A percentile compares a stretch with the other conserved stretches of the same genome.
Evolutionary conservation across 2,113 vertebrate genomes (phyloP).

Genomic region (Prietella phreatophila): DNA sequence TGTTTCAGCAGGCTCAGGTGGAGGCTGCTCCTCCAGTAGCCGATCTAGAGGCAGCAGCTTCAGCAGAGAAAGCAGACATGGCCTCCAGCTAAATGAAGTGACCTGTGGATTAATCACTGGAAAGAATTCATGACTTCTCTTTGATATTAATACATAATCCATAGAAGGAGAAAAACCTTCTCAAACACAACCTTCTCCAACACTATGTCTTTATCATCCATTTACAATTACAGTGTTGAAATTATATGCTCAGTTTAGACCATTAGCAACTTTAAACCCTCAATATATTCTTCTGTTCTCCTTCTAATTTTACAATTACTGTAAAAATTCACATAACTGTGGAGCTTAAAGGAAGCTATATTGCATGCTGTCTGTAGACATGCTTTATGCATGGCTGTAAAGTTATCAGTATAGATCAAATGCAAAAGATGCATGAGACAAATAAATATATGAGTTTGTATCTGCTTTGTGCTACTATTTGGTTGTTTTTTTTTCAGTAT

Average conservation of each 20-base stretch:
- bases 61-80: conserved; percentile 59
- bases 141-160: conserved; percentile 25
- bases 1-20: conserved; percentile 65
- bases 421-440: conserved; percentile 56
- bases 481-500: conserved; percentile 50
- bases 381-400: conserved; percentile 61
- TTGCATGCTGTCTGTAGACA: conserved; percentile 54
- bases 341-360: conserved; percentile 15
- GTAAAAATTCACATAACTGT: conserved; percentile 1
- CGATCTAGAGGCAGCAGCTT: not conserved
- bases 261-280: not conserved
- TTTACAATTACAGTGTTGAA: not conserved
- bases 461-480: conserved; percentile 64
- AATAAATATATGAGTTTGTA: conserved; percentile 74
- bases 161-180: conserved; percentile 1
- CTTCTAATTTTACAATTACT: not conserved
- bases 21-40: conserved; percentile 45
- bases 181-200: not conserved
- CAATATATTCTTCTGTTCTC: not conserved
- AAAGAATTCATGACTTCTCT: not conserved
- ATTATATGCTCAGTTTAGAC: not conserved
- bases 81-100: conserved; percentile 62
- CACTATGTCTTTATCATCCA: not conserved
- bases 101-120: not conserved
- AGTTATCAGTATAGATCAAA: conserved; percentile 55